Base-by-base conservation (phyloP, 2,888 invertebrate species). In the Herminia tarsipennalis region DNA sequence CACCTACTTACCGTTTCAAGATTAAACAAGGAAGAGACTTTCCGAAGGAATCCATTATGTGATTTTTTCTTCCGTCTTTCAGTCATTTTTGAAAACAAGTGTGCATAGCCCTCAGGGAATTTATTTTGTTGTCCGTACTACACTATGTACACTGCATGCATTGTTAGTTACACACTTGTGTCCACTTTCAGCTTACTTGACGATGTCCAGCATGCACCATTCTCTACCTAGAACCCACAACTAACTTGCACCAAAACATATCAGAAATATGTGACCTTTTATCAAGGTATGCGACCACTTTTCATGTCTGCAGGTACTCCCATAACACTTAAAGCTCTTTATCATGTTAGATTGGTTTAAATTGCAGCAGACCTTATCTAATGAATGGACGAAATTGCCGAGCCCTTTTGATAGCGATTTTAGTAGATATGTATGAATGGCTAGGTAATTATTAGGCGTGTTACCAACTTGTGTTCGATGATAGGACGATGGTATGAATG, bases 1-100 rank as follows among this genome's bases (percentile, higher is more conserved):
- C 53, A 74, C 81, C 81, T 76, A 90, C 92, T 96, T 93, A 96
- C 95, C 95, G 94, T 94, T 82, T 96, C 96, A 89, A 97, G 94
- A 93, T 96, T 96, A 92, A 96, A 96, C 72, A 96, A 93, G 68
- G 95, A 96, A 70, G 96, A 96, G 71, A 96, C 96, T 93, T 96
- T 97, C 92, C 96, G 96, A 84, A 96, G 95, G 87, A 97, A 96
- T 86, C 95, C 94, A 92, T 92, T 89, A 85, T 90, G 92, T 56
- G 89, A 77, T 80, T 92, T 92, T 92, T 92, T 92, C 89, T 92
- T 92, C 83, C 92, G 83, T 86, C 92, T 84, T 76, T 92, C 92
- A 73, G 92, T 92, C 92, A 92, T 92, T 86, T 85, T 91, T 83
- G 64, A 72, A 76, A 80, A 68, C 75, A 76, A 81, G 73, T 86